Percentiles rank a stretch among this genome's conserved stretches.
These are phyloP conservation scores for Trypoxylon attenuatum DNA, from an alignment of 2,888 invertebrate species.

Conservation along the genomic window DNA sequence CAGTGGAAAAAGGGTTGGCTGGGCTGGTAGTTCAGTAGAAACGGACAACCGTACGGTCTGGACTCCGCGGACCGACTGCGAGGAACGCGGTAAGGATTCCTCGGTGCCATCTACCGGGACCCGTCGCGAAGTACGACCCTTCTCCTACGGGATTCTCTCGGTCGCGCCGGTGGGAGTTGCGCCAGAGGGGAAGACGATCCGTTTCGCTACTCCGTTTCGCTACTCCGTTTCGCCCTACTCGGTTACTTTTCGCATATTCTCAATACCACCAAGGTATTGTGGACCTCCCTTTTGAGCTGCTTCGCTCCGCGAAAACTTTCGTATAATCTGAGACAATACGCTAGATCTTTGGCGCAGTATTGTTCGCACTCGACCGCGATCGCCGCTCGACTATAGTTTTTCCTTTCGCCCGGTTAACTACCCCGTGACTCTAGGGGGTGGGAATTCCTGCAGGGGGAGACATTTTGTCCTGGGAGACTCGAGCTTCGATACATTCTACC, in stretches of 20 bases:
- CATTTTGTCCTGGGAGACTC: no score
- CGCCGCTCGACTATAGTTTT: background rate
- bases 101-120: conserved; percentile 61
- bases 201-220: conserved; percentile 21
- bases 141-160: background rate
- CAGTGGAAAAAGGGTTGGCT: background rate
- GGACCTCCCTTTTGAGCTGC: conserved; percentile 32
- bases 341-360: conserved; percentile 4
- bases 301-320: conserved; percentile 33
- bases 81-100: conserved; percentile 51
- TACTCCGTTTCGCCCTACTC: background rate
- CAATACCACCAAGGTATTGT: conserved; percentile 34
- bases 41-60: conserved; percentile 59
- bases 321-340: conserved; percentile 33
- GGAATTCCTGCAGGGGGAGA: no score
- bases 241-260: conserved; percentile 39
- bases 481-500: no score
- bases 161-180: conserved; percentile 22
- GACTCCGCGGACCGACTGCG: conserved; percentile 64
- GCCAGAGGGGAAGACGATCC: conserved; percentile 40
- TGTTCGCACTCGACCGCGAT: background rate
- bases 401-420: no score
- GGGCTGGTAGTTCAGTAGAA: conserved; percentile 22
- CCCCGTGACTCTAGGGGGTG: no score
- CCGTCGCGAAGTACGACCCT: conserved; percentile 37